These are phyloP conservation scores for Chloropsis hardwickii DNA, from an alignment of 2,113 vertebrate species.

Conservation along the genomic window DNA sequence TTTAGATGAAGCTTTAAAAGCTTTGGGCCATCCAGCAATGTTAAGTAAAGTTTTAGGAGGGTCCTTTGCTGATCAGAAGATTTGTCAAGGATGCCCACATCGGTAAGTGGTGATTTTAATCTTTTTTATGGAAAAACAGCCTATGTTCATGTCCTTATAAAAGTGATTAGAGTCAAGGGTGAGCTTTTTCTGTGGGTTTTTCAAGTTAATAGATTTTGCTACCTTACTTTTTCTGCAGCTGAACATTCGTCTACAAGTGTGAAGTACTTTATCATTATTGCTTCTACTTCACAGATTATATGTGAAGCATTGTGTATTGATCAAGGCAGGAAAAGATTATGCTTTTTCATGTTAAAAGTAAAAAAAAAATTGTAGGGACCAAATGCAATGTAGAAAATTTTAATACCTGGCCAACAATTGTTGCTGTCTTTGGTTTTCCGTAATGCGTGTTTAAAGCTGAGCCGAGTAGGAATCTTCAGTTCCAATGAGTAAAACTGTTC, in stretches of 20 bases:
- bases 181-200: not conserved
- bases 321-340: not conserved
- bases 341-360: not conserved
- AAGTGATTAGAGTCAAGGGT: not conserved
- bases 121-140: not conserved
- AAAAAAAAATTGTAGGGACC: not conserved
- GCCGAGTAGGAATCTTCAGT: not conserved
- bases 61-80: constrained; percentile 99
- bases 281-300: not conserved
- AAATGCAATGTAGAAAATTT: not conserved
- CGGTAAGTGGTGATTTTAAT: constrained; percentile 73
- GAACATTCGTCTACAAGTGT: not conserved
- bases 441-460: not conserved
- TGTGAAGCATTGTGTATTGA: not conserved
- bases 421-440: not conserved
- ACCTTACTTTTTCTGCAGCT: not conserved
- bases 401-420: not conserved
- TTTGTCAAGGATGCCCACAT: constrained; percentile 98
- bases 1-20: constrained; percentile 98
- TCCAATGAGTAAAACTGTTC: not conserved
- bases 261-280: not conserved
- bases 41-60: constrained; percentile 97
- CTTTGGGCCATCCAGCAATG: constrained; percentile 96
- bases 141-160: not conserved
- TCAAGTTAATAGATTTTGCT: not conserved